Base-by-base conservation (phyloP, 2,113 vertebrate species). In the Percina caprodes region DNA sequence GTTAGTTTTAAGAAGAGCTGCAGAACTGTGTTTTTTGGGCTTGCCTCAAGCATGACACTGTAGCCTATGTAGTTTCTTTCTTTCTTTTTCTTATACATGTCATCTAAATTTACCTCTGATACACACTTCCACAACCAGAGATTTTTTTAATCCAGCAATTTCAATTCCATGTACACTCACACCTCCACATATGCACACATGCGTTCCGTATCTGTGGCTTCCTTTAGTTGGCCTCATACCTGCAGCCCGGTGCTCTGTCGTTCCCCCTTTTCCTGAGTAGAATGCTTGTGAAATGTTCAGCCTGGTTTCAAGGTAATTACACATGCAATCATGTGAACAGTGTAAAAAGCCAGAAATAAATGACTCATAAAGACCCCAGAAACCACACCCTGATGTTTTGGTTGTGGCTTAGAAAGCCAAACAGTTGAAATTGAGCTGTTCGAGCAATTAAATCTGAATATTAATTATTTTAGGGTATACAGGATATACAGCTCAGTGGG, bases 391-490 rank as follows among this genome's bases (percentile, higher is more conserved):
- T 59, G 19, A 69, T 76, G 77, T 79, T 85, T 67, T 74, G 71
- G 46, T 67, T 62, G 73, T 39, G 24, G 51, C 62, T 84, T 69
- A 19, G 74, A 80, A 82, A 88, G 84, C 55, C 70, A 68, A 88
- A 82, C 77, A 55, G 81, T 77, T 46, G 79, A 83, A 87, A 82
- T 72, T 68, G 76, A 86, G 82, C 61, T 60, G 56, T 88, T 81
- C 8, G 67, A 77, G 86, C 73, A 86, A 91, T 89, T 89, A 88
- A 86, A 85, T 85, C 59, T 52, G 82, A 84, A 84, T 88, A 89
- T 83, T 85, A 91, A 89, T 91, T 86, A 89, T 90, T 89, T 84
- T 72, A 60, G 90, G 86, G 87, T n/a, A 85, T 80, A 86, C 13
- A 24, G 68, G 84, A 76, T 90, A 87, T 83, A 51, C 71, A 80